phyloP scores from a whole-genome alignment of 2,888 invertebrate genomes.

The Diadegma fenestrale region DNA sequence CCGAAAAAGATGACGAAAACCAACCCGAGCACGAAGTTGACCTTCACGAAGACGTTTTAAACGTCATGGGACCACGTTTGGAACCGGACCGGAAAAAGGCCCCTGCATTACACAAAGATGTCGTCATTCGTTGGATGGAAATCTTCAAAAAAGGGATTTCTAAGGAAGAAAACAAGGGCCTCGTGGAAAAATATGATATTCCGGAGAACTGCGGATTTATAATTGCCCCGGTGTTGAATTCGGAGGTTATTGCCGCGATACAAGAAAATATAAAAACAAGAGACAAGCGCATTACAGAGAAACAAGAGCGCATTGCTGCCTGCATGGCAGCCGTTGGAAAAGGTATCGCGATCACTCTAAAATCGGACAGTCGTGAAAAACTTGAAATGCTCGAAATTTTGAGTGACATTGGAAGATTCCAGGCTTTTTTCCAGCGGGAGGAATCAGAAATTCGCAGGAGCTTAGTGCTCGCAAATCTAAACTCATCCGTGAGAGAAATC shows the following conservation, averaged over 20 bases:
- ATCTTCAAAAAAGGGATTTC: conserved; percentile 54
- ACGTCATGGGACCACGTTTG: conserved; percentile 38
- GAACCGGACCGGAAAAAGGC: conserved; percentile 23
- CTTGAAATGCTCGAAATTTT: no score
- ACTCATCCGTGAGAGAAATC: no score
- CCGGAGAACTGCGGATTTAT: conserved; percentile 54
- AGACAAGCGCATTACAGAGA: background rate
- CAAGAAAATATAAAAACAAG: conserved; percentile 44
- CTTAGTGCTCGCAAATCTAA: no score
- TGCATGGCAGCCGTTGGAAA: no score
- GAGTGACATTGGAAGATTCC: no score
- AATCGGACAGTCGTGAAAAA: no score
- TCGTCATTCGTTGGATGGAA: conserved; percentile 49
- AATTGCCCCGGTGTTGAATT: conserved; percentile 49
- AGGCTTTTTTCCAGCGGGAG: no score
- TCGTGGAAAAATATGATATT: conserved; percentile 48
- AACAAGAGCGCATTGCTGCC: no score
- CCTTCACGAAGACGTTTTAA: conserved; percentile 41
- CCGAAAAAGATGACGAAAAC: background rate
- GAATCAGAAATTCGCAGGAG: no score
- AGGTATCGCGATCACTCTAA: no score
- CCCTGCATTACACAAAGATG: conserved; percentile 42
- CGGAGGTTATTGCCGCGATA: conserved; percentile 47
- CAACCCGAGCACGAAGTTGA: conserved; percentile 49
- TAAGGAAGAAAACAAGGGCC: conserved; percentile 34